Percentiles rank a stretch among this genome's conserved stretches.
These are phyloP conservation scores for Sialis lutaria DNA, from an alignment of 2,888 invertebrate genomes.

Conservation along the genomic window DNA sequence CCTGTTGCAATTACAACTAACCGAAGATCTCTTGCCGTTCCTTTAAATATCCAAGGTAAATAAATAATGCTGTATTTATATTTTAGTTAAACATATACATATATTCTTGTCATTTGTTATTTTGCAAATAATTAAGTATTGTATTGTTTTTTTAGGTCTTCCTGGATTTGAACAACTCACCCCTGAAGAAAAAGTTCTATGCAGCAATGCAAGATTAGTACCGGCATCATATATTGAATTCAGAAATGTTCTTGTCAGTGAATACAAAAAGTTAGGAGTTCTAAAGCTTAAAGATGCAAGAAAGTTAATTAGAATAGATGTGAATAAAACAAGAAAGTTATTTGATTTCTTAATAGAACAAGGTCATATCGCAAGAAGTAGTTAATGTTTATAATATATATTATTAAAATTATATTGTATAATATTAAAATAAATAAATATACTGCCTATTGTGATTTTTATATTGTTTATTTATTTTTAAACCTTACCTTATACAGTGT, in stretches of 20 bases:
- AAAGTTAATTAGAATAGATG: slow-evolving; percentile 76
- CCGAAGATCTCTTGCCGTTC: slow-evolving; percentile 22
- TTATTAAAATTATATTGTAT: background rate
- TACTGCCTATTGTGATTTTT: slow-evolving; percentile 1
- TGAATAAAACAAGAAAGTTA: slow-evolving; percentile 79
- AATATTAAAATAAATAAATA: background rate
- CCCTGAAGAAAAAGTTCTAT: slow-evolving; percentile 54
- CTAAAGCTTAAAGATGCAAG: slow-evolving; percentile 69
- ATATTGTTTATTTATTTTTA: too few relatives aligned
- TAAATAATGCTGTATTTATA: too few relatives aligned
- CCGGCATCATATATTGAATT: slow-evolving; percentile 67
- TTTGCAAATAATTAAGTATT: background rate
- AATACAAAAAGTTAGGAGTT: slow-evolving; percentile 58
- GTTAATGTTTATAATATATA: background rate
- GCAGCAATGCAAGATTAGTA: slow-evolving; percentile 54
- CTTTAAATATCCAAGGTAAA: slow-evolving; percentile 13
- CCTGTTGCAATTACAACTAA: too few relatives aligned
- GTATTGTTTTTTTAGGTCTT: slow-evolving; percentile 35
- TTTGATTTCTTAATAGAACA: slow-evolving; percentile 59
- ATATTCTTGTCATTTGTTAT: too few relatives aligned
- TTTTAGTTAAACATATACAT: too few relatives aligned
- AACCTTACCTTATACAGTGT: too few relatives aligned
- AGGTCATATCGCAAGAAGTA: slow-evolving; percentile 42
- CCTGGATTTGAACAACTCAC: slow-evolving; percentile 63
- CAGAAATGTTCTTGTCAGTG: slow-evolving; percentile 51